These are phyloP conservation scores for Atopsyche davidsoni DNA, from an alignment of 1,140 invertebrate genomes.

Conservation along the genomic window DNA sequence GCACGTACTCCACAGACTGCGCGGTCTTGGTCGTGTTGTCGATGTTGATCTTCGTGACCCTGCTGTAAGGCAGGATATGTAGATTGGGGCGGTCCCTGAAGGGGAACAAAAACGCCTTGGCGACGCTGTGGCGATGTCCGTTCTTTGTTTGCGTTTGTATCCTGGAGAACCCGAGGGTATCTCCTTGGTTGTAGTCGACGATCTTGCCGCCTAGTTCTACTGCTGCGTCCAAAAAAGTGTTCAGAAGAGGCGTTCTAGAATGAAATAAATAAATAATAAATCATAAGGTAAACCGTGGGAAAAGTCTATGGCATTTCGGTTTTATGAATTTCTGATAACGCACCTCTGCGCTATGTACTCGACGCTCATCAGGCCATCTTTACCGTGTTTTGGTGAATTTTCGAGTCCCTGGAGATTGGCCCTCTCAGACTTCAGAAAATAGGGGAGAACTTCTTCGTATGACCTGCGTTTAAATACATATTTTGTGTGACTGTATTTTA, in stretches of 20 bases:
- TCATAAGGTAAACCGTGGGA: too few species aligned
- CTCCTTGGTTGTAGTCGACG: conserved; percentile 47
- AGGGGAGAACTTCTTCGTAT: conserved; percentile 59
- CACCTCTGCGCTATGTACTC: conserved; percentile 52
- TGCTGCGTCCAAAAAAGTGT: conserved; percentile 52
- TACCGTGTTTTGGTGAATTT: conserved; percentile 50
- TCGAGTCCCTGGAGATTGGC: conserved; percentile 44
- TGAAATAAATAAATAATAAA: conserved; percentile 26
- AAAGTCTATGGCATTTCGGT: too few species aligned
- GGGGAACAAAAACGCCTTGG: conserved; percentile 52
- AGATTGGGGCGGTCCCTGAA: conserved; percentile 59
- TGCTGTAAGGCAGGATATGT: conserved; percentile 51
- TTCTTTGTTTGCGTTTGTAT: conserved; percentile 57
- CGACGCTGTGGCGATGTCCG: conserved; percentile 50
- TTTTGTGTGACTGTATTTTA: background rate
- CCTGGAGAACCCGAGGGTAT: conserved; percentile 41
- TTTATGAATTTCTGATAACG: too few species aligned
- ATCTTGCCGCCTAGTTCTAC: conserved; percentile 48
- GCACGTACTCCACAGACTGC: conserved; percentile 57
- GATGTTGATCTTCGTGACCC: conserved; percentile 59
- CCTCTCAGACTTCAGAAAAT: conserved; percentile 52
- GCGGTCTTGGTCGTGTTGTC: conserved; percentile 55
- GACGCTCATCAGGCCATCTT: conserved; percentile 47
- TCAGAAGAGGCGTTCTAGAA: conserved; percentile 46
- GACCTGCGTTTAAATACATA: conserved; percentile 42